Conservation (phyloP, 2,797 vertebrate species). For the Rousettus madagascariensis region DNA sequence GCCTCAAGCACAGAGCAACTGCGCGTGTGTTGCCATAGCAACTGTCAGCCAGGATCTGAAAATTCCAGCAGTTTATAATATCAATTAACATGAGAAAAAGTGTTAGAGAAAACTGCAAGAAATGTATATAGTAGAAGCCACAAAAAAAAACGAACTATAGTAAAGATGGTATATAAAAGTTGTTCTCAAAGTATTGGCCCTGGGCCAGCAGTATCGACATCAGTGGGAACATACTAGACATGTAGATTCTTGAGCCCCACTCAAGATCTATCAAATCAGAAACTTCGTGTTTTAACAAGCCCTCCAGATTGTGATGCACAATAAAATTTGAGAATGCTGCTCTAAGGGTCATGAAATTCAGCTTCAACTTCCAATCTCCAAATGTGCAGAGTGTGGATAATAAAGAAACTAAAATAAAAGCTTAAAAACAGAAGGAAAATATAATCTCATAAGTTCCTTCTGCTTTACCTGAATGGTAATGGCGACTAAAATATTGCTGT, state of each 20-base stretch:
- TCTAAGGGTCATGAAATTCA: not conserved
- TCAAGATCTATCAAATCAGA: not conserved
- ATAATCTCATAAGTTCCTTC: slow-evolving; percentile 24
- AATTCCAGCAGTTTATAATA: slow-evolving; percentile 69
- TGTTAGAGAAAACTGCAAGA: slow-evolving; percentile 45
- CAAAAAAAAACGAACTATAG: not conserved
- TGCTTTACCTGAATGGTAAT: not conserved
- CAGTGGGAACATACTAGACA: not conserved
- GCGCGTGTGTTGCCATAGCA: slow-evolving; percentile 60
- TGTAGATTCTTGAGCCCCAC: not conserved
- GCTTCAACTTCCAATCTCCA: not conserved
- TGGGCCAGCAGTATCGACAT: not conserved
- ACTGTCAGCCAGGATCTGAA: slow-evolving; percentile 60
- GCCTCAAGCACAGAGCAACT: slow-evolving; percentile 44
- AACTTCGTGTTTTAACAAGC: slow-evolving; percentile 8
- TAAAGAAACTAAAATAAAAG: slow-evolving; percentile 30
- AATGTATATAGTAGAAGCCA: not conserved
- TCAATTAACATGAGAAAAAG: slow-evolving; percentile 58
- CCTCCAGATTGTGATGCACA: not conserved
- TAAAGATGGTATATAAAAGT: not conserved
- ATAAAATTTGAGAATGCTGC: not conserved
- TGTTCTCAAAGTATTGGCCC: not conserved
- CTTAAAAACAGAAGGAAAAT: slow-evolving; percentile 41
- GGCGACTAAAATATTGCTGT: not conserved
- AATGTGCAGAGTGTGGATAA: not conserved